Evolutionary conservation across 2,113 vertebrate genomes (phyloP), one percentile per base, ranked within the genome.

Genomic region (Microcebus griseorufus): DNA sequence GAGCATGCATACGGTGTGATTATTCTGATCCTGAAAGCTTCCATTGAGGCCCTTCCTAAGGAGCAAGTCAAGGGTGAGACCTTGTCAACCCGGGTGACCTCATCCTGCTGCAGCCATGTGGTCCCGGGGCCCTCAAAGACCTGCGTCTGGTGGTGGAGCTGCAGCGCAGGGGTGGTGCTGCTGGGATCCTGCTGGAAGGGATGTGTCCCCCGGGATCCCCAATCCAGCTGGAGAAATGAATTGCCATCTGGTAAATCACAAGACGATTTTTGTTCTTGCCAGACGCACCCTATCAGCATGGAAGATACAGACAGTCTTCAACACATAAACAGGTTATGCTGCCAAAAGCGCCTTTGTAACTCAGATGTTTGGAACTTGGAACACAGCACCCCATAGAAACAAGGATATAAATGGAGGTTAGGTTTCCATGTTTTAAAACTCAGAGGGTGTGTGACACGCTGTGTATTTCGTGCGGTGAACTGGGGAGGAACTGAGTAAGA

Each of bases 181-280:
- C 67, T 94, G 94, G 89, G 83, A 87, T 64, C 86, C 82, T 84
- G 51, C 42, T 73, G 51, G 86, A 90, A 89, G 48, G 69, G 39
- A 76, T 69, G 83, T 39, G 94, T 81, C 96, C 86, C 73, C 65
- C 53, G 97, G 97, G 98, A 97, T 92, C 95, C 92, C 97, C 94
- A 67, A 93, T 95, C 98, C 98, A 98, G 94, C 97, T 98, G 98
- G 97, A 97, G 95, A 96, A 82, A 34, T 78, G 93, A 96, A 81
- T 78, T 90, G 75, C 98, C 98, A 98, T 98, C 97, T 98, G 98
- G 95, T 96, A 89, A 97, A 88, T 95, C 97, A 97, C 95, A 95
- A 97, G 97, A 95, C 0, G 34, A 72, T 51, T 93, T 97, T 94
- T 84, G 89, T 75, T 96, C 95, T 90, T 97, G 98, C 96, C 97